phyloP scores from a whole-genome alignment of 30 jellyfish, hydroid and myxozoan species.

The Chironex yamaguchii region DNA sequence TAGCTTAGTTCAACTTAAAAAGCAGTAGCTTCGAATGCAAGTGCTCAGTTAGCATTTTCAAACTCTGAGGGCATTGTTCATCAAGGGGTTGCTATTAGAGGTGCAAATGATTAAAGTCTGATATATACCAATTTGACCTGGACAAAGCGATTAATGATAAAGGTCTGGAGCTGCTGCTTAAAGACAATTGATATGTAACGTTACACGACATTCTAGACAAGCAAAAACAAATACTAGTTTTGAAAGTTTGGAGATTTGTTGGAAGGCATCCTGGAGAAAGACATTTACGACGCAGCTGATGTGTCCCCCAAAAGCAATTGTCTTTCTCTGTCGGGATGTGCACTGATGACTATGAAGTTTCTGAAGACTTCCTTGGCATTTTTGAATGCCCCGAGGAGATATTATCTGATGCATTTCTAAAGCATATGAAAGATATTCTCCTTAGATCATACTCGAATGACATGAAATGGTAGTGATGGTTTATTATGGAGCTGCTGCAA shows the following conservation, averaged over 20 bases:
- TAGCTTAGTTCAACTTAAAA: slow-evolving; percentile 38
- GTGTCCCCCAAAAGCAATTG: slow-evolving; percentile 49
- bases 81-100: slow-evolving; percentile 61
- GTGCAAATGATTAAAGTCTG: slow-evolving; percentile 32
- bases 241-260: slow-evolving; percentile 45
- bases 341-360: slow-evolving; percentile 52
- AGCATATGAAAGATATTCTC: slow-evolving; percentile 41
- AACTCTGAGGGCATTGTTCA: slow-evolving; percentile 25
- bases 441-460: slow-evolving; percentile 33
- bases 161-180: slow-evolving; percentile 35
- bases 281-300: slow-evolving; percentile 50
- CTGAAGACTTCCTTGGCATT: slow-evolving; percentile 61
- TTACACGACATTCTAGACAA: slow-evolving; percentile 60
- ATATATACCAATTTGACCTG: slow-evolving; percentile 47
- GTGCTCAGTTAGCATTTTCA: slow-evolving; percentile 23
- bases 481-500: too few species aligned
- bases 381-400: slow-evolving; percentile 50
- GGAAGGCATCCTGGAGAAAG: slow-evolving; percentile 33
- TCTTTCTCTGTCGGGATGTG: slow-evolving; percentile 65
- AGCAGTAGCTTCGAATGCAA: slow-evolving; percentile 41
- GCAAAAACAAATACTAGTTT: slow-evolving; percentile 46
- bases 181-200: slow-evolving; percentile 24
- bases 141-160: slow-evolving; percentile 39
- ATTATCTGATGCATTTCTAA: slow-evolving; percentile 58
- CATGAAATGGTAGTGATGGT: too few species aligned